Evolutionary conservation across 1,140 invertebrate genomes (phyloP).

Genomic region (Bombyx mori): DNA sequence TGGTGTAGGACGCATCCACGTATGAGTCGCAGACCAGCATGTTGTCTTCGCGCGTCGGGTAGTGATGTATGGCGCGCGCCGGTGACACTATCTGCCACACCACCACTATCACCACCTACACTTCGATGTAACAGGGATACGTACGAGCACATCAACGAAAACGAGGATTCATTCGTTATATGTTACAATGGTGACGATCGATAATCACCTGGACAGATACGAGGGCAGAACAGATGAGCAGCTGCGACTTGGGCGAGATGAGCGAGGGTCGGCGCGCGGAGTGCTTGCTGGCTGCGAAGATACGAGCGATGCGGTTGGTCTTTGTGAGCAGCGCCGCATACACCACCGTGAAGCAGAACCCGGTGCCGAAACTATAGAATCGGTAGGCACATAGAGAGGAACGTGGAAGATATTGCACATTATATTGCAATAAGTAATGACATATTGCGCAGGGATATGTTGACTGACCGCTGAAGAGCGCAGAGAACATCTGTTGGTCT

Average conservation of each 20-base stretch:
- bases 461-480: slow-evolving; percentile 78
- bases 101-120: slow-evolving; percentile 84
- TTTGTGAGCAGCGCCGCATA: slow-evolving; percentile 93
- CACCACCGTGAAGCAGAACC: slow-evolving; percentile 92
- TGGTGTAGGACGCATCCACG: slow-evolving; percentile 89
- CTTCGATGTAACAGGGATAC: neutral
- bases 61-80: slow-evolving; percentile 87
- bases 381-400: no score
- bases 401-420: no score
- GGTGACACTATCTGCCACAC: slow-evolving; percentile 91
- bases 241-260: slow-evolving; percentile 93
- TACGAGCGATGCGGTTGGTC: slow-evolving; percentile 91
- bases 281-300: slow-evolving; percentile 90
- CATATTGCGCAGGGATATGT: no score
- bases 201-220: slow-evolving; percentile 82
- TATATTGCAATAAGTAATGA: no score
- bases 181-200: neutral
- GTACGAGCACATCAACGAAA: neutral
- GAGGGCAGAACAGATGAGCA: slow-evolving; percentile 88
- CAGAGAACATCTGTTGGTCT: slow-evolving; percentile 83
- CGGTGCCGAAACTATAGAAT: slow-evolving; percentile 80
- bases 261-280: slow-evolving; percentile 91
- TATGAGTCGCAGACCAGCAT: slow-evolving; percentile 90
- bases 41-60: slow-evolving; percentile 90
- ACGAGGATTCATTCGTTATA: no score